These are phyloP conservation scores for Drosophila macrospina DNA, from an alignment of 2,888 invertebrate genomes.

Conservation along the genomic window DNA sequence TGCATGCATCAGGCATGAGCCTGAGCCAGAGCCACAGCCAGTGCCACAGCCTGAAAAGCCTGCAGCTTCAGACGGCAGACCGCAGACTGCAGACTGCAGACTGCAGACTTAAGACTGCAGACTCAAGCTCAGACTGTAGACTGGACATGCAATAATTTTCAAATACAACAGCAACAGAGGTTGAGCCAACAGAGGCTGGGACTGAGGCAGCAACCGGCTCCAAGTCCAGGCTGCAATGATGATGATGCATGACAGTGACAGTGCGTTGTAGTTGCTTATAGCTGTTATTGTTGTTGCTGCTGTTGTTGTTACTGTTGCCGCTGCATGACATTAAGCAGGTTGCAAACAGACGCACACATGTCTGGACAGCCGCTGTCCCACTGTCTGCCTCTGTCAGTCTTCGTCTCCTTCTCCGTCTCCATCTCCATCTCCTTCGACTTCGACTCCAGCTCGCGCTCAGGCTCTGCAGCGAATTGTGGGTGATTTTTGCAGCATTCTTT, in stretches of 20 bases:
- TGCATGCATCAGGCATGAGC: constrained; percentile 36
- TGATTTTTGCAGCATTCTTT: constrained; percentile 76
- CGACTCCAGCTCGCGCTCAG: constrained; percentile 20
- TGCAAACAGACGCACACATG: constrained; percentile 77
- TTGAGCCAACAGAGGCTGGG: constrained; percentile 21
- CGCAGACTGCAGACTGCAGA: constrained; percentile 27
- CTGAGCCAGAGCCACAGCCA: constrained; percentile 14
- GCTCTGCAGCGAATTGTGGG: constrained; percentile 81
- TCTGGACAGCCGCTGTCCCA: constrained; percentile 53
- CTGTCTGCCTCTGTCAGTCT: constrained; percentile 43
- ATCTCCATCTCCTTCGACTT: constrained; percentile 1
- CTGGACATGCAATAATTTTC: constrained; percentile 81
- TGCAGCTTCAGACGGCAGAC: constrained; percentile 39
- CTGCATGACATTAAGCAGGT: constrained; percentile 83
- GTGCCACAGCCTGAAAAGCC: constrained; percentile 12
- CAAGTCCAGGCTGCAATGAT: constrained; percentile 61
- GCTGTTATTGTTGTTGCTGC: constrained; percentile 46
- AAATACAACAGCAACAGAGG: constrained; percentile 64
- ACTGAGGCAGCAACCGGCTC: constrained; percentile 44
- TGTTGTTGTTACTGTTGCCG: constrained; percentile 66
- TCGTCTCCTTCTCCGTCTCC: constrained; percentile 4
- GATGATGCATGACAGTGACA: constrained; percentile 82
- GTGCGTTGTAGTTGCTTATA: constrained; percentile 72
- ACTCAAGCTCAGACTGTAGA: constrained; percentile 42
- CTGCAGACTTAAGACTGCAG: constrained; percentile 43